Base-by-base conservation (phyloP, 2,888 invertebrate species). In the Noctuana brunneofusca region DNA sequence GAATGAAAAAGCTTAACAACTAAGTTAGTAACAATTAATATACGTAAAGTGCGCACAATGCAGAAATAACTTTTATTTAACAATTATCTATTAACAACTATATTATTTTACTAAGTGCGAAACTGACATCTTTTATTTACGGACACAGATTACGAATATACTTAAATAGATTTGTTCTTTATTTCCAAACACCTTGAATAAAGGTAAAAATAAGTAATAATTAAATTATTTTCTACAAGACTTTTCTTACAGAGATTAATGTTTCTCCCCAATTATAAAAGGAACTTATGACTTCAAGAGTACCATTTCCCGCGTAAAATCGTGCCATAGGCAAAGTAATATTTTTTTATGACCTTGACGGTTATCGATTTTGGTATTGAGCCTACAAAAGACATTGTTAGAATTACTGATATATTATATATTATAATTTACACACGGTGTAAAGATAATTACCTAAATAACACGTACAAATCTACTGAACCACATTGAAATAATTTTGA, bases 71-170 rank as follows among this genome's bases (percentile, higher is more conserved):
- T 32, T 32, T 11, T 32, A 32, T 32, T 32, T 41, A 30, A 58
- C 18, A 32, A 41, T 41, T 41, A 6, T 41, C 12, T 35, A 53
- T 46, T 43, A 35, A 60, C n/a, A 46, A 60, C 43, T 60, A 46
- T 9, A 46, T 16, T 46, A 27, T 53, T 53, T 60, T 22, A 53
- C 41, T 54, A 60, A 35, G 60, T 60, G 60, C 60, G 48, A 54
- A 54, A 60, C 56, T 56, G 56, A 56, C 56, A 46, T 55, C 8
- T 32, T 20, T 58, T 27, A 52, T 35, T 38, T 14, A 38, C 14
- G 8, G 14, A 14, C 38, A 38, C 14, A 38, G 11, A 32, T 32
- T 32, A 32, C 43, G 27, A 41, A 50, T 35, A 8, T 41, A 14
- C 3, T 3, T 8, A 32, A 3, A 12, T 11, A 9, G 12, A 9